Conservation (phyloP, 2,888 invertebrate genomes). For the Serripes groenlandicus region DNA sequence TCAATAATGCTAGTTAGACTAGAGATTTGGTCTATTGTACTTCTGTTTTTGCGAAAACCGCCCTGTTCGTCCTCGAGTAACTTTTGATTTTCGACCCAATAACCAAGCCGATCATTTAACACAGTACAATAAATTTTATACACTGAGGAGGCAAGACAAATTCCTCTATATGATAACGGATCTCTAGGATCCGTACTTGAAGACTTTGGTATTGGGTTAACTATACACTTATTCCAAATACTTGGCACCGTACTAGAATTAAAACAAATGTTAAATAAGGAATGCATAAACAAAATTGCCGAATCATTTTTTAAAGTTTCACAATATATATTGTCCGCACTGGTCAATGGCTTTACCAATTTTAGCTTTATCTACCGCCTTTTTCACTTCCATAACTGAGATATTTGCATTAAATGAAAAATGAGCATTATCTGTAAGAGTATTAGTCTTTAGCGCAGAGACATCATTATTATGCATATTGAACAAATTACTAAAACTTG, state of each 20-base stretch:
- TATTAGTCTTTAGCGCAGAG: not conserved
- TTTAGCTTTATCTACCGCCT: constrained; percentile 36
- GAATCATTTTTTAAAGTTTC: constrained; percentile 38
- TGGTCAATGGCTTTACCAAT: constrained; percentile 34
- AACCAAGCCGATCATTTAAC: not conserved
- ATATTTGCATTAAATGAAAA: constrained; percentile 16
- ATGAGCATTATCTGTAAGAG: not conserved
- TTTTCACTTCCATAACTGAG: constrained; percentile 34
- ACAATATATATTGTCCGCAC: constrained; percentile 32
- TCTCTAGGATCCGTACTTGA: constrained; percentile 36
- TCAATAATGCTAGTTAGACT: constrained; percentile 33
- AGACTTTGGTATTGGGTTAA: constrained; percentile 51
- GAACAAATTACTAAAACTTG: constrained; percentile 6
- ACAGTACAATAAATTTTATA: constrained; percentile 47
- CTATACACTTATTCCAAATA: constrained; percentile 32
- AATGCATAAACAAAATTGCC: constrained; percentile 37
- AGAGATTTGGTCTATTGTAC: constrained; percentile 28
- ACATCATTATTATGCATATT: not conserved
- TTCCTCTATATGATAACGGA: constrained; percentile 41
- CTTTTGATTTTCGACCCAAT: constrained; percentile 16
- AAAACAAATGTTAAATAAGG: constrained; percentile 41
- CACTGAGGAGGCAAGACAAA: constrained; percentile 27
- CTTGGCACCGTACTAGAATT: constrained; percentile 27
- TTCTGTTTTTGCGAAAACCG: constrained; percentile 34
- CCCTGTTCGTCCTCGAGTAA: constrained; percentile 37